Evolutionary conservation across 1,140 invertebrate species (phyloP).

Genomic region (Asbolus verrucosus): DNA sequence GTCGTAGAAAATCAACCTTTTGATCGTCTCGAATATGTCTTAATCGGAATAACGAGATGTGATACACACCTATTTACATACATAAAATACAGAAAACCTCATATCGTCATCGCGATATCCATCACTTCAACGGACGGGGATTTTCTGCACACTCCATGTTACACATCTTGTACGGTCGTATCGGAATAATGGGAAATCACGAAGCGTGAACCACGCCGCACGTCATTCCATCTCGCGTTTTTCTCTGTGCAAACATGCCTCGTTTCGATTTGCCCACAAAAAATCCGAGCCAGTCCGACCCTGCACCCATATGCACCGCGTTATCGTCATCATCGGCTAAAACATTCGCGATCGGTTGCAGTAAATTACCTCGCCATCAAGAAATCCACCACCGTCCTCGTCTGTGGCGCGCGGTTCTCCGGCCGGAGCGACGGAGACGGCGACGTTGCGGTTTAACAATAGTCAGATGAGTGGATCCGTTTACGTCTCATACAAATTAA

Average conservation of each 20-base stretch:
- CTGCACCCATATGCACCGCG: constrained; percentile 26
- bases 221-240: constrained; percentile 60
- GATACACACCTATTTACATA: constrained; percentile 17
- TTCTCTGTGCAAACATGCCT: constrained; percentile 53
- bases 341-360: constrained; percentile 50
- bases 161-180: constrained; percentile 14
- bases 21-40: constrained; percentile 52
- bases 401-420: not conserved
- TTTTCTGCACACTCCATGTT: constrained; percentile 19
- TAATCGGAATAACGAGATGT: constrained; percentile 45
- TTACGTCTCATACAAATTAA: constrained; percentile 62
- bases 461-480: constrained; percentile 57
- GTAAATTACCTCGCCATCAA: constrained; percentile 49
- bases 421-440: constrained; percentile 8
- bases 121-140: not conserved
- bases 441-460: constrained; percentile 49
- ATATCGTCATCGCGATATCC: not conserved
- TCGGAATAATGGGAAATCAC: constrained; percentile 54
- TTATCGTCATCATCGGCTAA: constrained; percentile 51
- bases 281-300: not conserved
- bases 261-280: no score
- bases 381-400: constrained; percentile 4
- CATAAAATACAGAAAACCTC: constrained; percentile 6
- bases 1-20: constrained; percentile 50
- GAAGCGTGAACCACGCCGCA: constrained; percentile 59